Conservation (phyloP, 1,140 invertebrate genomes). For the Hycleus phaleratus region DNA sequence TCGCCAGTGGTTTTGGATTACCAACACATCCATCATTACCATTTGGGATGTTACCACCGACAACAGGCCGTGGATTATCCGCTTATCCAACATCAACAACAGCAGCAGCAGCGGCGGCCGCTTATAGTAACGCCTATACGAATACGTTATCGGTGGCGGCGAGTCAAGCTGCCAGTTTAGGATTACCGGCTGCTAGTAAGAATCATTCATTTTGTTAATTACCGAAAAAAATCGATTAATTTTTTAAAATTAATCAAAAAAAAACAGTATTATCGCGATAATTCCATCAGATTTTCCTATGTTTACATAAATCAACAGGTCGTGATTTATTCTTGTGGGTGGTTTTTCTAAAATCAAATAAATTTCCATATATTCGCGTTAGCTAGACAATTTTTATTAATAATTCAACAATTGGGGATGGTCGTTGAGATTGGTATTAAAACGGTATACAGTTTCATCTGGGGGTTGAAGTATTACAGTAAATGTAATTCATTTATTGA, state of each 20-base stretch:
- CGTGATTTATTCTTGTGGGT: conserved; percentile 4
- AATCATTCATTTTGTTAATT: conserved; percentile 15
- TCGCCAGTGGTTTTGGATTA: conserved; percentile 48
- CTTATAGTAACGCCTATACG: conserved; percentile 53
- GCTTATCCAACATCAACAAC: conserved; percentile 35
- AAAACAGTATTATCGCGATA: background rate
- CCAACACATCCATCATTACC: conserved; percentile 43
- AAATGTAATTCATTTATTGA: conserved; percentile 43
- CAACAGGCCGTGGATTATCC: conserved; percentile 22
- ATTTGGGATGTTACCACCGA: conserved; percentile 37
- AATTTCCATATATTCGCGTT: too few species aligned
- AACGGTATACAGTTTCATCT: conserved; percentile 19
- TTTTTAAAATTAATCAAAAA: too few species aligned
- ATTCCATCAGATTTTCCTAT: too few species aligned
- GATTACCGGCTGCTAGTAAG: conserved; percentile 57
- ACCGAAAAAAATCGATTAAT: background rate
- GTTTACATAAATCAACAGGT: conserved; percentile 16
- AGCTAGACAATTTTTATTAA: too few species aligned
- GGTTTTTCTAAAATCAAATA: too few species aligned
- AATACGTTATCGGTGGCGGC: conserved; percentile 71
- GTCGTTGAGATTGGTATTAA: too few species aligned
- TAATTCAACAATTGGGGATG: too few species aligned
- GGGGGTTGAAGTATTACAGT: conserved; percentile 28
- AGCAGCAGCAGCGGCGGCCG: conserved; percentile 41
- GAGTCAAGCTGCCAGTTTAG: conserved; percentile 70